A percentile compares a stretch with the other conserved stretches of the same genome.
These are phyloP conservation scores for Ips typographus DNA, from an alignment of 1,140 invertebrate species.

Conservation along the genomic window DNA sequence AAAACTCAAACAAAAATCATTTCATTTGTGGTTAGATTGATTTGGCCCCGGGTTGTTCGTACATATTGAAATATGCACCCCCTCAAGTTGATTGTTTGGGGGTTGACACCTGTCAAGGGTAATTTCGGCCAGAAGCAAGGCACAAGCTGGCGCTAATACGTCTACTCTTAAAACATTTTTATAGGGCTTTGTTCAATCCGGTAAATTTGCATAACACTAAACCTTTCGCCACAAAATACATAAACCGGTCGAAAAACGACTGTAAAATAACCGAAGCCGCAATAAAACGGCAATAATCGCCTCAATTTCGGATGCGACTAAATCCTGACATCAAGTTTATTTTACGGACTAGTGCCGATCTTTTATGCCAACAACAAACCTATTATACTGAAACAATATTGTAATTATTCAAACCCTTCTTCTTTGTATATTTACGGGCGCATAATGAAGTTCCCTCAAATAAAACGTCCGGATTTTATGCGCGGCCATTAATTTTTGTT, in stretches of 20 bases:
- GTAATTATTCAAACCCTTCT: conserved; percentile 39
- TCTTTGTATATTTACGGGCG: conserved; percentile 36
- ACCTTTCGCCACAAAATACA: neutral
- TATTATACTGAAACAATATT: conserved; percentile 39
- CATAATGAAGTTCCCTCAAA: conserved; percentile 26
- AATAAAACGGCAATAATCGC: conserved; percentile 37
- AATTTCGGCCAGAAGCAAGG: neutral
- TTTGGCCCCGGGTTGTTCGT: conserved; percentile 38
- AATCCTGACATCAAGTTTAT: conserved; percentile 38
- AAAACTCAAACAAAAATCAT: neutral
- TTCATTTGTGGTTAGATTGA: conserved; percentile 45
- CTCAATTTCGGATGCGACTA: conserved; percentile 31
- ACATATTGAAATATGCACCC: conserved; percentile 52
- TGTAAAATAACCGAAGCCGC: conserved; percentile 36
- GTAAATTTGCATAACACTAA: too few relatives aligned
- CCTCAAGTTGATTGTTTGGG: conserved; percentile 48
- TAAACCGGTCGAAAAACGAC: conserved; percentile 30
- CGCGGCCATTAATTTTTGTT: conserved; percentile 36
- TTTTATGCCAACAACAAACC: conserved; percentile 39
- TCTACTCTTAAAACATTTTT: too few relatives aligned
- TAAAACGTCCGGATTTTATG: conserved; percentile 35
- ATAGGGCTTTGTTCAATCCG: too few relatives aligned
- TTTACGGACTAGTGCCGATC: conserved; percentile 39
- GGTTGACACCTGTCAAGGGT: conserved; percentile 46
- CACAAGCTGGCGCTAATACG: neutral